Evolutionary conservation across 2,797 vertebrate genomes (phyloP), one percentile per base, ranked within the genome.

Genomic region (Aratinga solstitialis): DNA sequence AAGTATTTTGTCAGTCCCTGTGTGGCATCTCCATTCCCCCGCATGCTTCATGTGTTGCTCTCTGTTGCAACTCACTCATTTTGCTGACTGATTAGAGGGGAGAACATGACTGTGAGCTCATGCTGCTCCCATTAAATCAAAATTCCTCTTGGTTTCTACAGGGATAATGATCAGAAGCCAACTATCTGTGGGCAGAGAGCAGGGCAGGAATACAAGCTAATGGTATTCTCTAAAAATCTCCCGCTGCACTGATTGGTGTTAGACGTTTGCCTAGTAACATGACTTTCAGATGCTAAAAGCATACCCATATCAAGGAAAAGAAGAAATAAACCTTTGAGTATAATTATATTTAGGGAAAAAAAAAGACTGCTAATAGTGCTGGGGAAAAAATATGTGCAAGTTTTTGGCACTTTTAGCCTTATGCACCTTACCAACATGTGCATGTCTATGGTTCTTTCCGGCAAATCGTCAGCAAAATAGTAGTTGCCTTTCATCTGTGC

Each of bases 391-490:
- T n/a, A 7, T 21, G 67, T 30, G 63, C 12, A 72, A 24, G 50
- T 80, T 94, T 83, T 62, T 38, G 24, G 30, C 42, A 4, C 24
- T 86, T 88, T 88, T 38, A 67, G 45, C 36, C 10, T 51, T 81
- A 11, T 27, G 19, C 34, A 68, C 29, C 22, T 62, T 84, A 84
- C n/a, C 30, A 79, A 12, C 4, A 18, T 12, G 16, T 59, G 51
- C 59, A 56, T 79, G 40, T 23, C 63, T 71, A 10, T 32, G 48
- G 68, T 83, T 93, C 43, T 87, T 85, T 62, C 78, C 68, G 93
- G 62, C 22, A 91, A 93, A 91, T 56, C 61, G 79, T 97, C 97
- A 97, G 96, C 96, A 97, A 96, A 97, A 96, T 79, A 66, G 71
- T 81, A 65, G 90, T 88, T 94, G 92, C 78, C 36, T 93, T 90